Percentiles rank a stretch among this genome's conserved stretches.
Conservation (phyloP, 1,140 invertebrate genomes). For the Atta cephalotes region DNA sequence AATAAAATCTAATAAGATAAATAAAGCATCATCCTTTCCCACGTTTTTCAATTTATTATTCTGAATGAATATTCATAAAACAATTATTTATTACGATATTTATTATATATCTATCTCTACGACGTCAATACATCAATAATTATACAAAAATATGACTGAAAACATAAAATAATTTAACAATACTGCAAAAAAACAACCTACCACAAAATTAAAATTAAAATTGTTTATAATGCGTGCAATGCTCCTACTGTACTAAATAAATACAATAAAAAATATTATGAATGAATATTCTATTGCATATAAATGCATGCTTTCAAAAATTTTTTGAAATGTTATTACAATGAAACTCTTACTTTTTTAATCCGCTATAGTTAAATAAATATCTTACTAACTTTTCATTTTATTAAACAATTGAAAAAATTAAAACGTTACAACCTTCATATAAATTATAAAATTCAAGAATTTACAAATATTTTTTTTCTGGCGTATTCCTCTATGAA, state of each 20-base stretch:
- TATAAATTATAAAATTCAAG: constrained; percentile 19
- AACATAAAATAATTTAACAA: constrained; percentile 19
- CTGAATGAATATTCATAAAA: constrained; percentile 2
- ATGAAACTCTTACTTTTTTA: background rate
- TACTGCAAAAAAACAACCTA: background rate
- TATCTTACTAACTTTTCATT: background rate
- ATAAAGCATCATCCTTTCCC: background rate
- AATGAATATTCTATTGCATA: constrained; percentile 26
- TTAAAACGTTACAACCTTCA: background rate
- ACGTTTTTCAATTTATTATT: constrained; percentile 30
- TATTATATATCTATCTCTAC: background rate
- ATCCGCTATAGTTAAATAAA: constrained; percentile 5
- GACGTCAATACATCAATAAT: background rate
- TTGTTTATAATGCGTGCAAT: constrained; percentile 3
- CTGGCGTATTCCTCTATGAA: background rate
- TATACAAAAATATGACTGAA: background rate
- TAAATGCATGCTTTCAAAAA: background rate
- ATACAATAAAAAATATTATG: constrained; percentile 7
- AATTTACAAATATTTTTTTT: constrained; percentile 1
- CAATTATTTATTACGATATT: constrained; percentile 6
- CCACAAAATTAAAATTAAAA: background rate
- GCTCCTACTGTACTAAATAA: background rate
- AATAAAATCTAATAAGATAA: background rate
- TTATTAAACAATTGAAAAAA: background rate
- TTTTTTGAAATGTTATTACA: background rate